Percentiles rank a stretch among this genome's conserved stretches.
Evolutionary conservation across 2,888 invertebrate genomes (phyloP).

Genomic region (Caenorhabditis afra): DNA sequence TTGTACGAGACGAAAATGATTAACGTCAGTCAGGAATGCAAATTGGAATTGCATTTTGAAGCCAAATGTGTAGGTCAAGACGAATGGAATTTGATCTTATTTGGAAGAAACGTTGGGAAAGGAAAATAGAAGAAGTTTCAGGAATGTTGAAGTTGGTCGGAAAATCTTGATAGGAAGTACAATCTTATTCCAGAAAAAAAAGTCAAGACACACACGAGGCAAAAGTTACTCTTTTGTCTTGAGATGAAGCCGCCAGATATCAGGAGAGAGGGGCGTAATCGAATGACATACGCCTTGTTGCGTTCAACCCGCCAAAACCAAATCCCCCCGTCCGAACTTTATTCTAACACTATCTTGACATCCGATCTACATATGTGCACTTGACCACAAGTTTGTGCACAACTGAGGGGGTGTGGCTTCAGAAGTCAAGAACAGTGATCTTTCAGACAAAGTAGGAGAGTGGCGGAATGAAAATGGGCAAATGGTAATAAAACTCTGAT

Average conservation of each 20-base stretch:
- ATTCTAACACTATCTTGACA: constrained; percentile 25
- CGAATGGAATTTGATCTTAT: constrained; percentile 13
- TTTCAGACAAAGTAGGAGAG: constrained; percentile 8
- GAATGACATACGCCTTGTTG: constrained; percentile 52
- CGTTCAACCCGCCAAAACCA: constrained; percentile 25
- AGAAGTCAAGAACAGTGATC: constrained; percentile 19
- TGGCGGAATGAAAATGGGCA: neutral
- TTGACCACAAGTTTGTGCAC: constrained; percentile 46
- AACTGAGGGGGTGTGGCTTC: neutral
- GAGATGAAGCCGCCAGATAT: constrained; percentile 53
- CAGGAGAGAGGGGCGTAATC: constrained; percentile 24
- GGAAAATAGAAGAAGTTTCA: no score
- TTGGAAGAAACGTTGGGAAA: neutral
- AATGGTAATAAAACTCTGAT: neutral
- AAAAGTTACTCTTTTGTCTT: constrained; percentile 46
- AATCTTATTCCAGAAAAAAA: constrained; percentile 17
- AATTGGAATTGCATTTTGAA: constrained; percentile 10
- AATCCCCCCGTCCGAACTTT: constrained; percentile 12
- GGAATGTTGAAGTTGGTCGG: no score
- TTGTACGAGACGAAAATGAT: constrained; percentile 3
- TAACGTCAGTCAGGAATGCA: neutral
- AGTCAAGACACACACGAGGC: constrained; percentile 1
- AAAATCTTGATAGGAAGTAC: neutral
- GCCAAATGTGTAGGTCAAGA: neutral
- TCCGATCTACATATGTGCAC: constrained; percentile 43